Conservation (phyloP, 1,140 invertebrate genomes). For the Micrasema longulum region DNA sequence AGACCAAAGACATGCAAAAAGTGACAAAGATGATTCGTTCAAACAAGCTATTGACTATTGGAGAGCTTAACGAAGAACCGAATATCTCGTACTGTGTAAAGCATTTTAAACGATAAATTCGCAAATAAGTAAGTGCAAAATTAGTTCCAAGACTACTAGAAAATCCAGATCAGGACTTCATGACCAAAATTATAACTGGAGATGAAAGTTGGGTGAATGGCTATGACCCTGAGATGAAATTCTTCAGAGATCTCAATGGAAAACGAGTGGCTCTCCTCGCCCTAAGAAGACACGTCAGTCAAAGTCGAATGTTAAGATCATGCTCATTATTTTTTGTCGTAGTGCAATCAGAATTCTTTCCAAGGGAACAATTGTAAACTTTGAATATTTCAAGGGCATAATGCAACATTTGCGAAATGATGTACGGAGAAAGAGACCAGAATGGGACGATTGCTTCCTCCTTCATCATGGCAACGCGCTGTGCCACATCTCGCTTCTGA, state of each 20-base stretch:
- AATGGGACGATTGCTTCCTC: neutral
- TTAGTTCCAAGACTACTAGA: too few species aligned
- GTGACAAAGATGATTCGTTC: too few species aligned
- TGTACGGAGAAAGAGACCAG: neutral
- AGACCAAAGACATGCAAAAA: too few species aligned
- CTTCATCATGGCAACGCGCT: neutral
- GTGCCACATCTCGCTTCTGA: too few species aligned
- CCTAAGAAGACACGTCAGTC: neutral
- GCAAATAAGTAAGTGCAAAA: too few species aligned
- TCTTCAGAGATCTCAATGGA: neutral
- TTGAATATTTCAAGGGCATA: neutral
- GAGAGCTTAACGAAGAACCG: too few species aligned
- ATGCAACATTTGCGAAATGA: neutral
- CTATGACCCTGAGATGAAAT: neutral
- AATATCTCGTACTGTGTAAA: too few species aligned
- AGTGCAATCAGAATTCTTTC: neutral
- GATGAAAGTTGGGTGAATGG: neutral
- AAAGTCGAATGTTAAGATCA: neutral
- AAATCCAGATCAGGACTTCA: neutral
- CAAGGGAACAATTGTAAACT: neutral
- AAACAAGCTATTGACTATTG: too few species aligned
- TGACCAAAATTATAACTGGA: conserved; percentile 2
- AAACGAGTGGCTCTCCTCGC: neutral
- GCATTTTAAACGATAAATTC: too few species aligned
- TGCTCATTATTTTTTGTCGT: neutral